Percentiles rank a stretch among this genome's conserved stretches.
phyloP scores from a whole-genome alignment of 2,888 invertebrate species.

The Hydriomena furcata region DNA sequence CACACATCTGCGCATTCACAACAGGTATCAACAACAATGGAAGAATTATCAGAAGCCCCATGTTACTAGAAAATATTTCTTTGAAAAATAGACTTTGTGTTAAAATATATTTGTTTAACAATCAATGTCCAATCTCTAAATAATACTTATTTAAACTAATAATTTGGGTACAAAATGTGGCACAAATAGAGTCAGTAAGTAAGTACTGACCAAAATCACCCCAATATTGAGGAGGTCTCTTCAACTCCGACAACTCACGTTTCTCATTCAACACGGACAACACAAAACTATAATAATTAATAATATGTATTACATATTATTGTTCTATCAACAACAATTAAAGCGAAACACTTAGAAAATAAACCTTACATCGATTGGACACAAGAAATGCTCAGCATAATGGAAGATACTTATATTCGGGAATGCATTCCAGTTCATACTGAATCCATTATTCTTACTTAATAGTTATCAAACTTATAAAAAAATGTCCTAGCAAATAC shows the following conservation, averaged over 20 bases:
- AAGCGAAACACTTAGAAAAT: slow-evolving; percentile 29
- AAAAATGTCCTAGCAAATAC: slow-evolving; percentile 64
- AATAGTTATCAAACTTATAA: slow-evolving; percentile 67
- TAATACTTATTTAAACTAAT: slow-evolving; percentile 31
- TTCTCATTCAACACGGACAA: slow-evolving; percentile 38
- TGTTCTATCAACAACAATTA: slow-evolving; percentile 28
- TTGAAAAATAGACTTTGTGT: slow-evolving; percentile 49
- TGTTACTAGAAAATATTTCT: slow-evolving; percentile 49
- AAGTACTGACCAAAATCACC: slow-evolving; percentile 21
- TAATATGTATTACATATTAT: slow-evolving; percentile 20
- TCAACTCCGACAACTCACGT: background rate
- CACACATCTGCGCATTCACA: slow-evolving; percentile 53
- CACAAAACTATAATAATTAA: slow-evolving; percentile 37
- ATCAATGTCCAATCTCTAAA: slow-evolving; percentile 33
- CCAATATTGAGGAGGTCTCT: slow-evolving; percentile 54
- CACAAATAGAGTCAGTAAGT: slow-evolving; percentile 38
- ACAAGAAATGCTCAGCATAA: slow-evolving; percentile 59
- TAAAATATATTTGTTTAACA: slow-evolving; percentile 36
- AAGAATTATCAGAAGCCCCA: slow-evolving; percentile 74
- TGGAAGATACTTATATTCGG: slow-evolving; percentile 65
- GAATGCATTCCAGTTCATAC: slow-evolving; percentile 66
- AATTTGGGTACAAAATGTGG: slow-evolving; percentile 39
- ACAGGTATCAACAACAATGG: slow-evolving; percentile 69
- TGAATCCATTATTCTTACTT: slow-evolving; percentile 50
- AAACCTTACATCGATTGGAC: slow-evolving; percentile 42